These are phyloP conservation scores for Siphamia tubifer DNA, from an alignment of 2,113 vertebrate genomes.

Conservation along the genomic window DNA sequence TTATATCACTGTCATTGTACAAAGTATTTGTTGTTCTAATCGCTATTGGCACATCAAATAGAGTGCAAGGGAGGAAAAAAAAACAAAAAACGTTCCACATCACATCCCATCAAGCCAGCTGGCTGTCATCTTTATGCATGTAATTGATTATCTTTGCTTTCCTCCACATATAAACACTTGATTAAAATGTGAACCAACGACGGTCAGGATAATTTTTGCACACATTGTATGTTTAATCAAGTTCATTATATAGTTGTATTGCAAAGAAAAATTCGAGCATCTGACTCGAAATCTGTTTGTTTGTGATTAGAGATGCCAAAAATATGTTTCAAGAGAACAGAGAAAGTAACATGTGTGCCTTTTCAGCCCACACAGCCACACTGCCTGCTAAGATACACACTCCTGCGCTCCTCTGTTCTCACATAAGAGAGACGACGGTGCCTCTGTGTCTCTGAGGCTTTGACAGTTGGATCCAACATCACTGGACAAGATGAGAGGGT, in stretches of 20 bases:
- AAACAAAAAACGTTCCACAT: constrained; percentile 27
- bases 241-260: constrained; percentile 11
- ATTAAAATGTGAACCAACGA: neutral
- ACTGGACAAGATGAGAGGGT: constrained; percentile 26
- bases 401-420: constrained; percentile 38
- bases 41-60: constrained; percentile 31
- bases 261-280: constrained; percentile 16
- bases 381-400: constrained; percentile 43
- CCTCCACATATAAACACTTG: neutral
- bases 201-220: constrained; percentile 3
- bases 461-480: constrained; percentile 37
- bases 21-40: constrained; percentile 10
- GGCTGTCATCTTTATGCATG: constrained; percentile 16
- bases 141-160: constrained; percentile 30
- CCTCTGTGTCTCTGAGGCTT: constrained; percentile 35
- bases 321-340: constrained; percentile 51
- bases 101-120: constrained; percentile 40
- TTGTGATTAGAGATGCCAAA: constrained; percentile 55
- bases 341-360: constrained; percentile 14
- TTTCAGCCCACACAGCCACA: constrained; percentile 48
- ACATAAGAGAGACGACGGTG: constrained; percentile 35
- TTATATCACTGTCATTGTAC: neutral
- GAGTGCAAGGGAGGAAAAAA: constrained; percentile 25
- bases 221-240: neutral
- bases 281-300: constrained; percentile 40